A percentile compares a stretch with the other conserved stretches of the same genome.
phyloP scores from a whole-genome alignment of 2,797 vertebrate species.

The Catharus ustulatus region DNA sequence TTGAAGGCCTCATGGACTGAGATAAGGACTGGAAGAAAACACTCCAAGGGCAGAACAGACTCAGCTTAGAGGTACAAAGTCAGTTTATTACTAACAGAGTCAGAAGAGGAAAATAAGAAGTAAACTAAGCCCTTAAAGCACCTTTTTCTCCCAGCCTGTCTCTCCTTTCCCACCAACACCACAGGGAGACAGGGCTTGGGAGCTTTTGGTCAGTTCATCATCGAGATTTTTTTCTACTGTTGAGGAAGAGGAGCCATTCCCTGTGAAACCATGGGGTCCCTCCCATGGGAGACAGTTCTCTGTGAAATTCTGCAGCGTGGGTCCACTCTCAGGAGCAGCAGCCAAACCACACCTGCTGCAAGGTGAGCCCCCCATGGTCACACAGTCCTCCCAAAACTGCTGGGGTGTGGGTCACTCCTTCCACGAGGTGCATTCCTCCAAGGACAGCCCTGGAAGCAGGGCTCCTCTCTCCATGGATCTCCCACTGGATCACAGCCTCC shows the following conservation, averaged over 20 bases:
- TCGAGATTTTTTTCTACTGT: neutral
- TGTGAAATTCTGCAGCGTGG: accelerated
- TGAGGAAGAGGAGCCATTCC: neutral
- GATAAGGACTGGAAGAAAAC: neutral
- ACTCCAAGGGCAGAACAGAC: neutral
- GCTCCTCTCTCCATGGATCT: no score
- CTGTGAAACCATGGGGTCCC: neutral
- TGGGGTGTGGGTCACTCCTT: no score
- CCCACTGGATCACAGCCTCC: neutral
- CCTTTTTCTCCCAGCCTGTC: neutral
- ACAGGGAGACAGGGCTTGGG: accelerated
- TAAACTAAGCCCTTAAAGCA: neutral
- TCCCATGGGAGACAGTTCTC: neutral
- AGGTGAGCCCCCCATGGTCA: accelerated
- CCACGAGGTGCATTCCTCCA: no score
- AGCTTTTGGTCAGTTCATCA: no score
- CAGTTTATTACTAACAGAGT: neutral
- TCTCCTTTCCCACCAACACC: neutral
- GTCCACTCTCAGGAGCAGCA: neutral
- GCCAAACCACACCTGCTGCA: no score
- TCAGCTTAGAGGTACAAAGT: neutral
- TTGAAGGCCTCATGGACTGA: neutral
- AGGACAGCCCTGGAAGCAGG: neutral
- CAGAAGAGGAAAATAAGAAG: no score
- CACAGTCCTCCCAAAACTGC: neutral